phyloP scores from a whole-genome alignment of 2,113 vertebrate genomes.

The Gobius niger region DNA sequence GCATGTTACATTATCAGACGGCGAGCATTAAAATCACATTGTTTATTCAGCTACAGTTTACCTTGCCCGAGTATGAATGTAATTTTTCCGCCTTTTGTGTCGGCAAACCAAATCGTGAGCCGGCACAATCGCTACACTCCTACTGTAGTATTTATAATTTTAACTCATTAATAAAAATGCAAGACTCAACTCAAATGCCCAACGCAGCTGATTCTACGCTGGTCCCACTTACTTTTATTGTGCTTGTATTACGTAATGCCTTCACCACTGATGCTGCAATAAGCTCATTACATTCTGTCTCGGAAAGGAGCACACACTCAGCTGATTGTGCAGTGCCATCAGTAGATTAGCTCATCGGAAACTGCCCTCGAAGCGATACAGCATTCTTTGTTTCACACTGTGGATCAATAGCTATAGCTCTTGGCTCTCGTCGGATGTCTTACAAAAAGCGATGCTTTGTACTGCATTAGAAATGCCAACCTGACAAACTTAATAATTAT shows the following conservation, averaged over 20 bases:
- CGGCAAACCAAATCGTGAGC: too few species aligned
- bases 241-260: not conserved
- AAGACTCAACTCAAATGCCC: not conserved
- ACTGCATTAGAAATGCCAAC: too few species aligned
- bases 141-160: not conserved
- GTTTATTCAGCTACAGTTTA: too few species aligned
- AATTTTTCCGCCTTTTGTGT: too few species aligned
- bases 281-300: not conserved
- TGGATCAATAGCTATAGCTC: not conserved
- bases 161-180: not conserved
- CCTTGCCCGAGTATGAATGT: too few species aligned
- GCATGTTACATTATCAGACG: too few species aligned
- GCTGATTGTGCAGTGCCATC: slow-evolving; percentile 4
- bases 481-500: too few species aligned
- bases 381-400: not conserved
- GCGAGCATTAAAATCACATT: too few species aligned
- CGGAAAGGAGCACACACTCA: not conserved
- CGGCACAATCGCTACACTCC: too few species aligned
- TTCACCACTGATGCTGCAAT: not conserved
- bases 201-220: not conserved
- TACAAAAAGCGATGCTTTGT: too few species aligned
- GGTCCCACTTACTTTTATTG: not conserved
- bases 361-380: not conserved
- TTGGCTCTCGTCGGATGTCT: not conserved
- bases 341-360: not conserved